Percentiles rank a stretch among this genome's conserved stretches.
Evolutionary conservation across 2,797 vertebrate species (phyloP).

Genomic region (Hippopotamyrus pictus): DNA sequence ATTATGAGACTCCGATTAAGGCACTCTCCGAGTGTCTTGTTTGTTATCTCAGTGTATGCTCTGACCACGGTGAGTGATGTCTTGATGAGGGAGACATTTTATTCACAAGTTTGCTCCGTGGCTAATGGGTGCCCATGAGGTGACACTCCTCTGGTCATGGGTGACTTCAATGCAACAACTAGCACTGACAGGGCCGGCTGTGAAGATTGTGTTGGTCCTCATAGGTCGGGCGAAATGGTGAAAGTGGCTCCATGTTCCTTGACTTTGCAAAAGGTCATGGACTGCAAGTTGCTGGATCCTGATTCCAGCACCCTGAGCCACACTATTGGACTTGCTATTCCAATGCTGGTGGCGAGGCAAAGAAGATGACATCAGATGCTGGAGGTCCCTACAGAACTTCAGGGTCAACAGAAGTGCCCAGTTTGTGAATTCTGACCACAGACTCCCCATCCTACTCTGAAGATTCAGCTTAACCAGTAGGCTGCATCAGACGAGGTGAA

Average conservation of each 20-base stretch:
- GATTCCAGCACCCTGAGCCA: not conserved
- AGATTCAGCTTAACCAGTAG: not conserved
- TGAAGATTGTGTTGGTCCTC: not conserved
- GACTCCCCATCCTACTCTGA: not conserved
- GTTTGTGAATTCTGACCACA: not conserved
- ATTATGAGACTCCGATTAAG: not conserved
- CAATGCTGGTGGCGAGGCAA: not conserved
- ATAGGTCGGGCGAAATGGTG: not conserved
- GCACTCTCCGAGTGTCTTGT: not conserved
- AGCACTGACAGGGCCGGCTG: not conserved
- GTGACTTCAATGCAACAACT: not conserved
- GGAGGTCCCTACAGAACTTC: not conserved
- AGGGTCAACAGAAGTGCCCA: not conserved
- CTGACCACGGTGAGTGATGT: not conserved
- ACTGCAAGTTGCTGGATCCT: not conserved
- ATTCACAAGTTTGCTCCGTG: not conserved
- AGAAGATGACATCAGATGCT: not conserved
- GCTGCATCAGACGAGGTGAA: not conserved
- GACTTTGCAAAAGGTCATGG: not conserved
- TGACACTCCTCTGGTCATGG: not conserved
- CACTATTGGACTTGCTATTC: not conserved
- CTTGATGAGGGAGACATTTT: not conserved
- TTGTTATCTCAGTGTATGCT: not conserved
- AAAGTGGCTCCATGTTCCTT: not conserved
- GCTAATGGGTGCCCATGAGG: not conserved